Conservation (phyloP, 2,797 vertebrate genomes). For the Sebastes oblongus region DNA sequence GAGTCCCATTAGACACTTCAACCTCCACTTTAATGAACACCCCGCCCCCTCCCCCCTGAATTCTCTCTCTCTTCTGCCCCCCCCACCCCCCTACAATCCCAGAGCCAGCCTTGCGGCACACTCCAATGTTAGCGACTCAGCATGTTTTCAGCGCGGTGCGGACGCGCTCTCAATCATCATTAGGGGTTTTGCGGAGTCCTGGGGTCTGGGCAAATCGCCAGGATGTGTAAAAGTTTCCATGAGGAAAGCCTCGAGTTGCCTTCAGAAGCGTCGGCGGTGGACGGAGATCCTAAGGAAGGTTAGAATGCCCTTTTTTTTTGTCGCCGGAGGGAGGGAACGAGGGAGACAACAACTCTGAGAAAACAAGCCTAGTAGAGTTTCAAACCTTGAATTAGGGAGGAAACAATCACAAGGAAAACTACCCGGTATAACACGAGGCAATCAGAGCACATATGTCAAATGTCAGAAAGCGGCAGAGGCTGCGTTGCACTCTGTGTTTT, state of each 20-base stretch:
- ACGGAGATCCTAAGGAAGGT: slow-evolving; percentile 75
- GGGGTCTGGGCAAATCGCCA: slow-evolving; percentile 86
- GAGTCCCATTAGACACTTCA: slow-evolving; percentile 73
- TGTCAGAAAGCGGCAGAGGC: slow-evolving; percentile 65
- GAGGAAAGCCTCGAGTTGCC: slow-evolving; percentile 89
- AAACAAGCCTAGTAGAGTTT: slow-evolving; percentile 52
- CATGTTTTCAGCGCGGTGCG: slow-evolving; percentile 84
- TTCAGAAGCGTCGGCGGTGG: slow-evolving; percentile 59
- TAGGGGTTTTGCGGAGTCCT: slow-evolving; percentile 85
- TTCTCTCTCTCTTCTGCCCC: slow-evolving; percentile 42
- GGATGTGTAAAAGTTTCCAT: slow-evolving; percentile 93
- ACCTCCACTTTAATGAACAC: slow-evolving; percentile 67
- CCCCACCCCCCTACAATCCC: slow-evolving; percentile 58
- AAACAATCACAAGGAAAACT: slow-evolving; percentile 70
- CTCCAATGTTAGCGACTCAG: slow-evolving; percentile 84
- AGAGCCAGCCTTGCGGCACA: slow-evolving; percentile 73
- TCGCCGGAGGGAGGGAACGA: slow-evolving; percentile 60
- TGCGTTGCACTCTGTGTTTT: slow-evolving; percentile 52
- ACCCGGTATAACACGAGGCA: slow-evolving; percentile 53
- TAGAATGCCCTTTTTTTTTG: slow-evolving; percentile 72
- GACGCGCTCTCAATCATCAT: slow-evolving; percentile 90
- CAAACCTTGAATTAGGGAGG: slow-evolving; percentile 62
- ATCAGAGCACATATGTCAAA: slow-evolving; percentile 76
- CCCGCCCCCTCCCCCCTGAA: slow-evolving; percentile 13
- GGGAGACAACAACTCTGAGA: slow-evolving; percentile 61